These are phyloP conservation scores for Poecilia gillii DNA, from an alignment of 2,797 vertebrate species.

Conservation along the genomic window DNA sequence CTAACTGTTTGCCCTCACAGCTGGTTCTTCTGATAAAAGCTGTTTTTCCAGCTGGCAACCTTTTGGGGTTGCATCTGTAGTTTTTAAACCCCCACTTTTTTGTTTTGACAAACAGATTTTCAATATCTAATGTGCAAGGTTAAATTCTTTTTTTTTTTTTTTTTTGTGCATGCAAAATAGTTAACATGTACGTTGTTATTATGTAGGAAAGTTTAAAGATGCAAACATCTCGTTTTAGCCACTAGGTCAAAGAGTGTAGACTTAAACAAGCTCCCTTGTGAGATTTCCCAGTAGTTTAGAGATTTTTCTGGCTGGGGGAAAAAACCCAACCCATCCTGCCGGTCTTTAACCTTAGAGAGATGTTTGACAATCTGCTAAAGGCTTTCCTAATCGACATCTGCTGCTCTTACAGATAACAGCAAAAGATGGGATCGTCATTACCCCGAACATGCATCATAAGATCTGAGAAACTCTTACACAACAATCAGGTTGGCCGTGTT, in stretches of 20 bases:
- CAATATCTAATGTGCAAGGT: background rate
- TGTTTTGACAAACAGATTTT: constrained; percentile 1
- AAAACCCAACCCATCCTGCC: constrained; percentile 69
- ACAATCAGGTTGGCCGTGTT: background rate
- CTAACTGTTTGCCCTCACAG: constrained; percentile 38
- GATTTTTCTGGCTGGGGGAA: constrained; percentile 62
- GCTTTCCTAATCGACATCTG: constrained; percentile 61
- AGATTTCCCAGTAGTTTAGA: constrained; percentile 62
- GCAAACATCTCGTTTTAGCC: background rate
- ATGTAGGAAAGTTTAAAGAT: background rate
- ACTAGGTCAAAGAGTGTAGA: background rate
- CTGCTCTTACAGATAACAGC: constrained; percentile 13
- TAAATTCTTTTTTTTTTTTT: background rate
- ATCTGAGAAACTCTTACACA: background rate
- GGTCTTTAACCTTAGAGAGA: constrained; percentile 58
- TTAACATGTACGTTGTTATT: background rate
- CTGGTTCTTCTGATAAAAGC: constrained; percentile 42
- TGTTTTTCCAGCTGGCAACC: constrained; percentile 14
- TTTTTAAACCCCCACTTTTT: constrained; percentile 1
- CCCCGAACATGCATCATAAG: background rate
- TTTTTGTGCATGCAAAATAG: background rate
- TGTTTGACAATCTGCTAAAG: constrained; percentile 45
- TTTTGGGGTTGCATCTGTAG: constrained; percentile 13
- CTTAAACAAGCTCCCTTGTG: constrained; percentile 14
- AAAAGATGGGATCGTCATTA: constrained; percentile 2